Conservation (phyloP, 2,113 vertebrate genomes). For the Zonotrichia leucophrys region DNA sequence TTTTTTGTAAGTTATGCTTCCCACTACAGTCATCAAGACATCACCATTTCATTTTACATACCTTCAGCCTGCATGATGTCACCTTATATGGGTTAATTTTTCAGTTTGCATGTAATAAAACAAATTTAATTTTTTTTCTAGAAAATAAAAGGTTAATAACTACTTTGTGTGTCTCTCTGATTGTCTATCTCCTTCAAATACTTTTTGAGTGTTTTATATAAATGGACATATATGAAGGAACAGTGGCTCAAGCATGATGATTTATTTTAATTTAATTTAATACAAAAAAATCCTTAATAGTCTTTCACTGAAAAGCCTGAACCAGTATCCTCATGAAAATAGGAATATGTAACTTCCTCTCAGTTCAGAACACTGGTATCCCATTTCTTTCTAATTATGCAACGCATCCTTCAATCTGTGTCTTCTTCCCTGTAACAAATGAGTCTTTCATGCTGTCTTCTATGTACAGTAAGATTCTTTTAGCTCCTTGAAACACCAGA, state of each 20-base stretch:
- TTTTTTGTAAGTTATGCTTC: not conserved
- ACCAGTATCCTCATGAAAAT: not conserved
- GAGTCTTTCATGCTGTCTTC: not conserved
- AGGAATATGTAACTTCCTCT: not conserved
- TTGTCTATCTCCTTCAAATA: not conserved
- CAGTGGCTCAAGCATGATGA: not conserved
- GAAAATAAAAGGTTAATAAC: rapidly evolving
- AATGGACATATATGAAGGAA: not conserved
- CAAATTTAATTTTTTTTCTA: not conserved
- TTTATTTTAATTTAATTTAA: not conserved
- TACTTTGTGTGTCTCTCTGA: not conserved
- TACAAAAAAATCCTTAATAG: not conserved
- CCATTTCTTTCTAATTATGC: not conserved
- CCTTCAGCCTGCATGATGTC: not conserved
- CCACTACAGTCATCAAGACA: not conserved
- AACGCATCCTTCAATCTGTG: not conserved
- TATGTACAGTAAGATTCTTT: not conserved
- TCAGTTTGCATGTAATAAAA: not conserved
- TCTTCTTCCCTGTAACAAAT: not conserved
- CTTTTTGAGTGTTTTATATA: not conserved
- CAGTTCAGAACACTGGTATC: not conserved
- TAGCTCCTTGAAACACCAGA: not conserved
- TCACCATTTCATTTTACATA: not conserved
- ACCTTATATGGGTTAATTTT: not conserved
- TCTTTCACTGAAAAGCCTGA: not conserved